Evolutionary conservation across 2,113 vertebrate genomes (phyloP), one percentile per base, ranked within the genome.

Genomic region (Eonycteris spelaea): DNA sequence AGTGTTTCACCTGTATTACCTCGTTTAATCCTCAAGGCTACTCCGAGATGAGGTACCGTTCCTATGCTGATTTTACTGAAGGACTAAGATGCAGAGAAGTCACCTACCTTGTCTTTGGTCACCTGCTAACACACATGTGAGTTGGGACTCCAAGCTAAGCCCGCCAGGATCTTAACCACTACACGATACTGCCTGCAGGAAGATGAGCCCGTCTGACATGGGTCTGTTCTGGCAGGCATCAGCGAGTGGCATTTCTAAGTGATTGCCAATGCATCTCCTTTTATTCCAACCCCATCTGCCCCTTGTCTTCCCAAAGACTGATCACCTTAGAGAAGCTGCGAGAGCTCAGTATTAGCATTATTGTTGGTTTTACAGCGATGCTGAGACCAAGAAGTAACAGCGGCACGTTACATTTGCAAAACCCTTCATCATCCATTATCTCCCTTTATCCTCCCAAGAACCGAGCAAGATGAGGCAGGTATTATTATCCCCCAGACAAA

Each of bases 381-480:
- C 35, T 1, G 70, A 73, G 68, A 22, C 45, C n/a, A 14, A 30
- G 22, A 86, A 30, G 35, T 3, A 40, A n/a, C 6, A 38, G 73
- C 55, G 6, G 24, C 65, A 43, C 28, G 1, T 57, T 18, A 14
- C 2, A 33, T 61, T 4, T 51, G 19, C 48, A 74, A 48, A 92
- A 38, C 19, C 7, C 38, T 80, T 35, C 12, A 5, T 35, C 48
- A 26, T 45, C 45, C 74, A 4, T 73, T 2, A 3, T 22, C 67
- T 90, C 30, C 45, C 22, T 57, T 97, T 86, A 94, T 59, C 68
- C 67, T 87, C 67, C n/a, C 28, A 65, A 43, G 57, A 96, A 97
- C 96, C 84, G 55, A 90, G 87, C 0, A 0, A 95, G 96, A 82
- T 16, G 55, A 88, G 7, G 18, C 30, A 82, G 48, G 24, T 33